Conservation (phyloP, 2,888 invertebrate genomes). For the Gymnocheta viridis region DNA sequence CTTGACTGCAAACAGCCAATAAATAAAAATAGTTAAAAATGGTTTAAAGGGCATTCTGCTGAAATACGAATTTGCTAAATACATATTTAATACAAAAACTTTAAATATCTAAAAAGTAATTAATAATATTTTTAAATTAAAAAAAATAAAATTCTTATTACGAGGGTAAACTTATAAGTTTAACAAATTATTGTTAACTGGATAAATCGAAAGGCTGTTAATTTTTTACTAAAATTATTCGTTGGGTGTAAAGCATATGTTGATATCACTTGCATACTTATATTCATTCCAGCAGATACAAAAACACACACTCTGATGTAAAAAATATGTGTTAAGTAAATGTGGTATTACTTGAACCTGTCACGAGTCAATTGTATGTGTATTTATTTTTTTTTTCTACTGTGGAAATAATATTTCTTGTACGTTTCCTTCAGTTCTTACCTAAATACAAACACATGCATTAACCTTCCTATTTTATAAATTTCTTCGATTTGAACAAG, state of each 20-base stretch:
- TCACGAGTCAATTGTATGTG: constrained; percentile 61
- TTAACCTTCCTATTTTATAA: constrained; percentile 43
- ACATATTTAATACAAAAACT: no score
- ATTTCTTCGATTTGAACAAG: constrained; percentile 65
- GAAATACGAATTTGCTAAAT: not conserved
- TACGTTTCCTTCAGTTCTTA: not conserved
- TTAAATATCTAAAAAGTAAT: no score
- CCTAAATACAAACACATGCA: not conserved
- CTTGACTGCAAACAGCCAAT: constrained; percentile 7
- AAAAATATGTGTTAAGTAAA: not conserved
- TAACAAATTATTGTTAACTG: no score
- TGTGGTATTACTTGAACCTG: constrained; percentile 57
- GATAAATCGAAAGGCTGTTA: not conserved
- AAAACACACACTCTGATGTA: not conserved
- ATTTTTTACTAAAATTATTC: not conserved
- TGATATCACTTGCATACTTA: not conserved
- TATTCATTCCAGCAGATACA: not conserved
- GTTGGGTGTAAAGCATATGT: constrained; percentile 5
- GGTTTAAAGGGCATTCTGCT: not conserved
- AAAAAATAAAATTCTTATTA: no score
- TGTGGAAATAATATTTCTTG: no score
- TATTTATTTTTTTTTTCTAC: constrained; percentile 13
- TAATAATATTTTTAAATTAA: no score
- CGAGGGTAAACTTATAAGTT: no score
- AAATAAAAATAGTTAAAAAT: not conserved